A percentile compares a stretch with the other conserved stretches of the same genome.
These are phyloP conservation scores for Pyrocoelia pectoralis DNA, from an alignment of 2,888 invertebrate species.

Conservation along the genomic window DNA sequence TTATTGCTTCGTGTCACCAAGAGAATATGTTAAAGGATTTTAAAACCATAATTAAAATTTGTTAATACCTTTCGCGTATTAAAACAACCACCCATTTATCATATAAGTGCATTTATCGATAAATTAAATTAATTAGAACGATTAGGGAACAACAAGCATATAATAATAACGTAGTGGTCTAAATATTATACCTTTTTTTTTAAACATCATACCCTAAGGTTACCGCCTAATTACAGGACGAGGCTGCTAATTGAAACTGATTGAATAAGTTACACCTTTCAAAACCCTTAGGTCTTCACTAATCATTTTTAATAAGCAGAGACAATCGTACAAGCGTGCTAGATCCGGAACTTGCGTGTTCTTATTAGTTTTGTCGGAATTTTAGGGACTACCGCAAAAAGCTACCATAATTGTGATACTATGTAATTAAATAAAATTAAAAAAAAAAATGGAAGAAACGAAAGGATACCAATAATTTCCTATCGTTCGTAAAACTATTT, in stretches of 20 bases:
- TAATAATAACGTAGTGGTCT: slow-evolving; percentile 24
- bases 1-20: too few relatives aligned
- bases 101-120: neutral
- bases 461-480: slow-evolving; percentile 14
- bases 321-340: slow-evolving; percentile 38
- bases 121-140: slow-evolving; percentile 13
- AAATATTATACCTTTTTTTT: slow-evolving; percentile 24
- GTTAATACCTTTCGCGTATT: too few relatives aligned
- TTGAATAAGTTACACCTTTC: slow-evolving; percentile 40
- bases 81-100: too few relatives aligned
- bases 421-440: slow-evolving; percentile 21
- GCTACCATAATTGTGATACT: slow-evolving; percentile 15
- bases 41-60: too few relatives aligned
- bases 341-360: slow-evolving; percentile 38
- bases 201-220: slow-evolving; percentile 28
- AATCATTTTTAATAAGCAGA: slow-evolving; percentile 43
- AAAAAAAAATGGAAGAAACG: slow-evolving; percentile 9
- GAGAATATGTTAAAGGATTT: too few relatives aligned
- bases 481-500: slow-evolving; percentile 16
- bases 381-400: slow-evolving; percentile 26
- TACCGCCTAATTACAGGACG: slow-evolving; percentile 39
- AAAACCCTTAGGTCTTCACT: slow-evolving; percentile 32
- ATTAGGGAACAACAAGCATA: slow-evolving; percentile 19
- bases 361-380: slow-evolving; percentile 35
- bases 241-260: slow-evolving; percentile 36